These are phyloP conservation scores for Falco punctatus DNA, from an alignment of 2,113 vertebrate genomes.

Conservation along the genomic window DNA sequence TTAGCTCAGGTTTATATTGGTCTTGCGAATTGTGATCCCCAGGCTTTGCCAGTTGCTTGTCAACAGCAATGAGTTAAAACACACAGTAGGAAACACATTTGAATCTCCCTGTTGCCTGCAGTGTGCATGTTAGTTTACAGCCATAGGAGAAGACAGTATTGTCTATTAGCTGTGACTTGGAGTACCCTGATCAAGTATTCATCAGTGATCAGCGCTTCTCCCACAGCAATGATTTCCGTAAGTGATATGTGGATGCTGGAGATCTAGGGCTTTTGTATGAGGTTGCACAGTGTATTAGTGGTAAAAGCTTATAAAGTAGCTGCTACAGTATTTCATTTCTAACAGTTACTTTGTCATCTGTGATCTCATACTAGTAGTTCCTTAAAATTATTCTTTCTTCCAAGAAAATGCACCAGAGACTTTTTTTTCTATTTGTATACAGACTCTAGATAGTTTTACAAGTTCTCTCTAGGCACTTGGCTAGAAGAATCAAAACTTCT, in stretches of 20 bases:
- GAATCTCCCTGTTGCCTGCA: neutral
- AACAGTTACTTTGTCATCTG: neutral
- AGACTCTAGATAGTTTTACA: neutral
- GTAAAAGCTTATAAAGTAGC: neutral
- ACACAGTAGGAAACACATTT: neutral
- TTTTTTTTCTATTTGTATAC: neutral
- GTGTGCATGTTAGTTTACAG: neutral
- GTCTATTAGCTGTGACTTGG: neutral
- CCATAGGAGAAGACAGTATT: neutral
- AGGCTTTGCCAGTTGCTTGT: neutral
- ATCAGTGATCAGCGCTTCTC: neutral
- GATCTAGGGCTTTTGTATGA: neutral
- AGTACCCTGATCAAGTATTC: neutral
- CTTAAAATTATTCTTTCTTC: neutral
- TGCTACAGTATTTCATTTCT: neutral
- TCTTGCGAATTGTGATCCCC: neutral
- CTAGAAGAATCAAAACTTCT: neutral
- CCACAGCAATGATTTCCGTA: neutral
- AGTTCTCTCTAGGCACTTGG: neutral
- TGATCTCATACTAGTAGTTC: neutral
- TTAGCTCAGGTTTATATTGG: neutral
- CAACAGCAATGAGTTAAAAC: neutral
- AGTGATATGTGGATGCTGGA: rapidly evolving
- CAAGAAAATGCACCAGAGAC: neutral
- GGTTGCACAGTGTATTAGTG: neutral